phyloP scores from a whole-genome alignment of 2,113 vertebrate genomes.

The Antigone vipio region DNA sequence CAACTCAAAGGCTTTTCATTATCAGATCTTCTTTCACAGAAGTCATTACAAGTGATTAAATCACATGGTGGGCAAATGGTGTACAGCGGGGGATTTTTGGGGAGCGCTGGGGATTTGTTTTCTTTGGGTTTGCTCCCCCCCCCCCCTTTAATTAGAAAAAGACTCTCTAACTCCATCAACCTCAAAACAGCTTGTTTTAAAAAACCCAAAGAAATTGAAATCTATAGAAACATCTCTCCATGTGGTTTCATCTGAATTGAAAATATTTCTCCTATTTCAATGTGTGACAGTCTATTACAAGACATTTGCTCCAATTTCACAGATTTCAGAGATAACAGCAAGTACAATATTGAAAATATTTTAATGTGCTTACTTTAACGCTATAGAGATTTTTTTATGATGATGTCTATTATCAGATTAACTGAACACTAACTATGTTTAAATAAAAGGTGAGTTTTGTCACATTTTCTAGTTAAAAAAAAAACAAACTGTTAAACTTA shows the following conservation, averaged over 20 bases:
- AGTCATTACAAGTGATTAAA: neutral
- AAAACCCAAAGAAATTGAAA: neutral
- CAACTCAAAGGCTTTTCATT: neutral
- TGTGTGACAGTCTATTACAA: neutral
- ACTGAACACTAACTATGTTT: neutral
- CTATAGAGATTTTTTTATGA: neutral
- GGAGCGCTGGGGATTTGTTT: neutral
- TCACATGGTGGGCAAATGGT: rapidly evolving
- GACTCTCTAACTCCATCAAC: neutral
- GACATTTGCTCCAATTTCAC: neutral
- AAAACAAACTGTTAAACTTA: neutral
- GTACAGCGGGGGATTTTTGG: neutral
- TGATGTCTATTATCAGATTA: neutral
- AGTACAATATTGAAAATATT: neutral
- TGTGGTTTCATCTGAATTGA: neutral
- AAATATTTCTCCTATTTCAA: neutral
- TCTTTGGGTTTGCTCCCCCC: neutral
- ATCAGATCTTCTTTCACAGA: neutral
- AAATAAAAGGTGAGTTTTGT: neutral
- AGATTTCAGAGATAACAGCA: rapidly evolving
- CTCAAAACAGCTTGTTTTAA: neutral
- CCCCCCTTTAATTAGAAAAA: neutral
- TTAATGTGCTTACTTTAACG: neutral
- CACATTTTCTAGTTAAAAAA: neutral
- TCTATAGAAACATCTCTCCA: neutral